Percentiles rank a stretch among this genome's conserved stretches.
These are phyloP conservation scores for Pseudococcus longispinus DNA, from an alignment of 2,888 invertebrate genomes.

Conservation along the genomic window DNA sequence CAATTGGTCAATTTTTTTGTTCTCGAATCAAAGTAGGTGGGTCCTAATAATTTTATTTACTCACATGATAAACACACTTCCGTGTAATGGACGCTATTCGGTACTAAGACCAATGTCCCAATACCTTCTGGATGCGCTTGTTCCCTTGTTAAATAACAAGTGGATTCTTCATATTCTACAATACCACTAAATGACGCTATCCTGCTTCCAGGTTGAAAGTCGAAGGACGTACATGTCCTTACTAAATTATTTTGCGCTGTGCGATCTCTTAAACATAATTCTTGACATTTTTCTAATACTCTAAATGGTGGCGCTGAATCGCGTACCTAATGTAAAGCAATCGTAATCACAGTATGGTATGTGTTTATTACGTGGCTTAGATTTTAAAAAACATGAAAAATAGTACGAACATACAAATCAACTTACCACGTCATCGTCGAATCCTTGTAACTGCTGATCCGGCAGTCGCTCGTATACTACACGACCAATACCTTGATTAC, in stretches of 20 bases:
- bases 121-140: slow-evolving; percentile 88
- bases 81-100: slow-evolving; percentile 88
- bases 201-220: slow-evolving; percentile 87
- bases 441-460: slow-evolving; percentile 87
- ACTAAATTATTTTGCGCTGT: slow-evolving; percentile 80
- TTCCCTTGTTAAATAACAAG: slow-evolving; percentile 84
- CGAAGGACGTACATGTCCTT: slow-evolving; percentile 85
- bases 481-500: slow-evolving; percentile 87
- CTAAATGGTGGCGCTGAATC: slow-evolving; percentile 86
- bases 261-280: slow-evolving; percentile 82
- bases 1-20: neutral
- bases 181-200: slow-evolving; percentile 82
- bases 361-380: neutral
- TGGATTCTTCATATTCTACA: slow-evolving; percentile 86
- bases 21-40: neutral
- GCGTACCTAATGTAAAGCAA: slow-evolving; percentile 67
- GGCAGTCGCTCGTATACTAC: slow-evolving; percentile 88
- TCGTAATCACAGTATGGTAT: neutral
- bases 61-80: slow-evolving; percentile 89
- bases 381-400: neutral
- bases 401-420: neutral
- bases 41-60: slow-evolving; percentile 61
- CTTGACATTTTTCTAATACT: slow-evolving; percentile 87
- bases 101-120: slow-evolving; percentile 85
- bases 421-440: slow-evolving; percentile 84